Evolutionary conservation across 1,140 invertebrate species (phyloP).

Genomic region (Diachasma alloeum): DNA sequence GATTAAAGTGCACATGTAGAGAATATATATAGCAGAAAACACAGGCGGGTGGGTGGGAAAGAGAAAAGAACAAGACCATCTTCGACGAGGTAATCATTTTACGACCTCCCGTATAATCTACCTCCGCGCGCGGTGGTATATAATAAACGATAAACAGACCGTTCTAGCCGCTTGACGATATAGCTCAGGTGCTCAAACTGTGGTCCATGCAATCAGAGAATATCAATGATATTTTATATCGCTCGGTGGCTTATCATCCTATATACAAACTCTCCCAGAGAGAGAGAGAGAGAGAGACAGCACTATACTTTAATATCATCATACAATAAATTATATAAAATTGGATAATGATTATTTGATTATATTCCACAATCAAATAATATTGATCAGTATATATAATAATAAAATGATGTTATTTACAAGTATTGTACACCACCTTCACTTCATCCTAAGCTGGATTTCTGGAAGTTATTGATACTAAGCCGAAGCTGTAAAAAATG

Average conservation of each 20-base stretch:
- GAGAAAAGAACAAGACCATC: background rate
- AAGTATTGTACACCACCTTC: background rate
- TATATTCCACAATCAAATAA: background rate
- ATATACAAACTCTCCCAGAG: conserved; percentile 36
- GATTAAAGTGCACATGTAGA: background rate
- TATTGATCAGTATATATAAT: background rate
- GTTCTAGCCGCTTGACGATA: conserved; percentile 38
- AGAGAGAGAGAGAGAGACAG: no score
- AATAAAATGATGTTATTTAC: no score
- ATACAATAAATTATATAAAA: background rate
- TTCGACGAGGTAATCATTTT: conserved; percentile 42
- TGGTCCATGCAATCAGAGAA: conserved; percentile 30
- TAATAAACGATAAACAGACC: conserved; percentile 52
- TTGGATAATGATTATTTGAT: no score
- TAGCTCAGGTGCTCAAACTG: background rate
- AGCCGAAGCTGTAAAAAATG: background rate
- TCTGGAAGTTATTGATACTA: background rate
- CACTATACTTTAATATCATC: background rate
- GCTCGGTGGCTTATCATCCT: conserved; percentile 36
- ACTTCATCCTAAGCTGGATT: background rate
- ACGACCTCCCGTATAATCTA: conserved; percentile 42
- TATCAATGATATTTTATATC: conserved; percentile 60
- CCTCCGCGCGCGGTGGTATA: conserved; percentile 29
- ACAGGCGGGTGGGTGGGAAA: background rate
- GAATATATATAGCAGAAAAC: background rate